Percentiles rank a stretch among this genome's conserved stretches.
Conservation (phyloP, 2,888 invertebrate species). For the Pachliopta kotzebuea region DNA sequence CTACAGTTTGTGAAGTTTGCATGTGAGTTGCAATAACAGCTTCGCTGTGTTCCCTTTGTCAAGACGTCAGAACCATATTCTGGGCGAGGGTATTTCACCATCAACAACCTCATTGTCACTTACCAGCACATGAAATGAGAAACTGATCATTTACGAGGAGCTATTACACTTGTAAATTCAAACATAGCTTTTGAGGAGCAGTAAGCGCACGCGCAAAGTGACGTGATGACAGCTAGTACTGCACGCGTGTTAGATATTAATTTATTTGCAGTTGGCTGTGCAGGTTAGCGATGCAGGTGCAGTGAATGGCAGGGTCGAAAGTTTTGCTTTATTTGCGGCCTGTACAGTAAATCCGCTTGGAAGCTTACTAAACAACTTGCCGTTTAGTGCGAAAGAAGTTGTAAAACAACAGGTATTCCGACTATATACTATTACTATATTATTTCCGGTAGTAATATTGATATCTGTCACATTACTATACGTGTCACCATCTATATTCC, state of each 20-base stretch:
- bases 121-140: constrained; percentile 1
- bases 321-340: constrained; percentile 14
- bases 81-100: no score
- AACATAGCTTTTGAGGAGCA: constrained; percentile 15
- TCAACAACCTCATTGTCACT: no score
- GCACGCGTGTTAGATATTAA: constrained; percentile 39
- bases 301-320: constrained; percentile 7
- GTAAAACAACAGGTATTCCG: background rate
- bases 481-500: no score
- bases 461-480: no score
- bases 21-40: no score
- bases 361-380: constrained; percentile 4
- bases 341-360: background rate
- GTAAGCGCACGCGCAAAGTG: constrained; percentile 21
- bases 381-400: background rate
- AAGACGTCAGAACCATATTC: no score
- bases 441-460: no score
- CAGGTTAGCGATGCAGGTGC: constrained; percentile 31
- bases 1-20: no score
- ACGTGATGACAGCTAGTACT: constrained; percentile 38
- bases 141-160: constrained; percentile 11
- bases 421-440: no score
- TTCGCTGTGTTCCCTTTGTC: no score
- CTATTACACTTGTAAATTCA: constrained; percentile 27
- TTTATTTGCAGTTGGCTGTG: constrained; percentile 39